Evolutionary conservation across 2,888 invertebrate genomes (phyloP), one percentile per base, ranked within the genome.

Genomic region (Chaetogeoica ovagalla): DNA sequence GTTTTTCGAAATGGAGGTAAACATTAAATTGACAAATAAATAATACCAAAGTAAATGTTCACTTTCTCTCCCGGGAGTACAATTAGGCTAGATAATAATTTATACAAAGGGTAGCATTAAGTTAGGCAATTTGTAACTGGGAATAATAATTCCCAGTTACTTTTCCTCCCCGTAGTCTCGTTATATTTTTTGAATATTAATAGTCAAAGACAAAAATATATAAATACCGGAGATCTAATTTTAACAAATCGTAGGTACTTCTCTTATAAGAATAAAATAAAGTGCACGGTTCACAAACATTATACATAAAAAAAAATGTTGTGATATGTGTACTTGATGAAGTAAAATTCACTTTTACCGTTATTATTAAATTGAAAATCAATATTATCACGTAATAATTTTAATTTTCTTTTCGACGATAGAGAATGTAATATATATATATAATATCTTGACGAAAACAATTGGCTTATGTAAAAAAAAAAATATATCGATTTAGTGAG

Each of bases 91-190:
- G 39, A 66, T 43, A 75, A 75, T 75, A 75, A 75, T 75, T 66
- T 75, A 75, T 75, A 39, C 55, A 8, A 8, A 7, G 39, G 39
- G n/a, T 13, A 23, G 23, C 21, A 57, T 75, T 75, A 75, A 19
- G 55, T 66, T 19, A 57, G 65, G 55, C 65, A 21, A 65, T 66
- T 75, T 75, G 65, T 75, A 55, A 66, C 74, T 2, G 43, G 21
- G 21, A 75, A 66, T 75, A 66, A 75, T 75, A 75, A 75, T 52
- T 75, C 65, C 57, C 57, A 17, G 74, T 75, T 75, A 75, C 39
- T 65, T 75, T 74, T 66, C 21, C 74, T 75, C 74, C 74, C 74
- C 23, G 19, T 7, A 66, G 74, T 75, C 74, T 23, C 23, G 66
- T 75, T 75, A 66, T 65, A 23, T 13, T 19, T n/a, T 39, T 21